Percentiles rank a stretch among this genome's conserved stretches.
These are phyloP conservation scores for Chaenodraco wilsoni DNA, from an alignment of 2,797 vertebrate species.

Conservation along the genomic window DNA sequence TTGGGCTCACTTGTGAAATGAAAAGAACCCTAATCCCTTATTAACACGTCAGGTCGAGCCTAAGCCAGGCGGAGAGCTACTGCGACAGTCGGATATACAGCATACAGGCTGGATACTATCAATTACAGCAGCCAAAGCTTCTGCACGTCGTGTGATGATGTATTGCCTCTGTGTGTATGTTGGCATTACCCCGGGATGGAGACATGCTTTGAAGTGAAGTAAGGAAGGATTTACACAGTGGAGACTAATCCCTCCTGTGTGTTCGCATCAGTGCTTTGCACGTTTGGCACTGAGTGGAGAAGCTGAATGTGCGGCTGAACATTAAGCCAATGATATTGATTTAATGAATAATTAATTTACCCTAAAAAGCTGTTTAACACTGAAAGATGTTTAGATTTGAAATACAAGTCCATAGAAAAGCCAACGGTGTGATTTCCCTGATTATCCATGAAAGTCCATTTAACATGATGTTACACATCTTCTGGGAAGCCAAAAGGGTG, in stretches of 20 bases:
- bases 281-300: not conserved
- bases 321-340: conserved; percentile 4
- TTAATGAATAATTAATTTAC: conserved; percentile 1
- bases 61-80: conserved; percentile 43
- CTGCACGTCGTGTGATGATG: conserved; percentile 15
- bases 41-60: conserved; percentile 57
- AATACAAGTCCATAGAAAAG: not conserved
- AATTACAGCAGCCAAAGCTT: conserved; percentile 52
- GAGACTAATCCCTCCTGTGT: conserved; percentile 28
- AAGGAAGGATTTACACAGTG: not conserved
- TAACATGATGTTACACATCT: not conserved
- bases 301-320: conserved; percentile 4
- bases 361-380: not conserved
- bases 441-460: not conserved
- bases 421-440: not conserved
- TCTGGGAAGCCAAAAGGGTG: not conserved
- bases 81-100: conserved; percentile 7
- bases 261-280: conserved; percentile 1
- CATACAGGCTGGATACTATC: conserved; percentile 45
- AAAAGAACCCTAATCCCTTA: conserved; percentile 67
- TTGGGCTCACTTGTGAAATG: conserved; percentile 43
- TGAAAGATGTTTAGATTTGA: not conserved
- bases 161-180: conserved; percentile 1
- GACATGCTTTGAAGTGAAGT: conserved; percentile 21
- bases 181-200: conserved; percentile 13